Conservation (phyloP, 2,113 vertebrate genomes). For the Apus apus region DNA sequence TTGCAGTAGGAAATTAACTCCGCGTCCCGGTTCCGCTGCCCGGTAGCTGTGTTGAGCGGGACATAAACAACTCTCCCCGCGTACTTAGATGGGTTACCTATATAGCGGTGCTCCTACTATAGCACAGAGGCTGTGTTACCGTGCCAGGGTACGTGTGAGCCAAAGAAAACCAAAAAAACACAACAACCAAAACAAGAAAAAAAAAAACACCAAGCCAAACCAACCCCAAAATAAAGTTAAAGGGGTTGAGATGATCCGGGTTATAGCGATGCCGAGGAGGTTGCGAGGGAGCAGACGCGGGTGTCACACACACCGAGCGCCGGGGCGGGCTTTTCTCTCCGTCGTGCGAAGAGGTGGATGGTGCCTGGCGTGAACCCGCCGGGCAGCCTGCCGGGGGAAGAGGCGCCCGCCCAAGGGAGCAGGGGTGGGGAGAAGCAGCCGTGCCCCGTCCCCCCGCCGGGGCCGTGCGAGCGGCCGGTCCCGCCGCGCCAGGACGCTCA, state of each 20-base stretch:
- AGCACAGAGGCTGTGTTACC: not conserved
- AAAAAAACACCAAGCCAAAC: not conserved
- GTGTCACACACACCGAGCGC: not conserved
- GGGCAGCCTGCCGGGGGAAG: not conserved
- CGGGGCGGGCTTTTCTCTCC: not conserved
- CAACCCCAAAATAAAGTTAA: not conserved
- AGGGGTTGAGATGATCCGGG: not conserved
- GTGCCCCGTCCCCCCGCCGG: not conserved
- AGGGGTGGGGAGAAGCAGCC: not conserved
- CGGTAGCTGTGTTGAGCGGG: not conserved
- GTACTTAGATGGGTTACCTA: not conserved
- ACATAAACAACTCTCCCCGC: not conserved
- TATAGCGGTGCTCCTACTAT: not conserved
- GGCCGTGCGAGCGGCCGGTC: not conserved
- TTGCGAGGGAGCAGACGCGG: not conserved
- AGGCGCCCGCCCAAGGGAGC: not conserved
- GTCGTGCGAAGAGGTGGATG: not conserved
- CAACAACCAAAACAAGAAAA: not conserved
- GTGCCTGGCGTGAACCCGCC: not conserved
- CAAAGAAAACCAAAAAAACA: not conserved
- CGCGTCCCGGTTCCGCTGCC: not conserved
- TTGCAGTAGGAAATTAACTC: not conserved
- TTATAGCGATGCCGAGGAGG: not conserved
- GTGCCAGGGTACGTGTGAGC: not conserved
- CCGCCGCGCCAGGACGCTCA: not conserved